phyloP scores from a whole-genome alignment of 2,888 invertebrate genomes.

The Pachliopta kotzebuea region DNA sequence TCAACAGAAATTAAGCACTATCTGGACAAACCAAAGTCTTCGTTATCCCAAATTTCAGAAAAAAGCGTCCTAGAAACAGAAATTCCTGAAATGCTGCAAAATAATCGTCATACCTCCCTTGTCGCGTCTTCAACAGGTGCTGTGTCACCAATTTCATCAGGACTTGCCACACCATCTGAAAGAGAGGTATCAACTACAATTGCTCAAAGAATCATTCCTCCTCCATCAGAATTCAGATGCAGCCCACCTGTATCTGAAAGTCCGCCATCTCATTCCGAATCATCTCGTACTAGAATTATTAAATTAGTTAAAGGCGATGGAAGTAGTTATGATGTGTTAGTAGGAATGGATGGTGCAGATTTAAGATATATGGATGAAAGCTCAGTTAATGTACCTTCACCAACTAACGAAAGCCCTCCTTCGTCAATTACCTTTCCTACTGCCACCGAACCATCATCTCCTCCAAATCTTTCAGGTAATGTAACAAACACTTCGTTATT shows the following conservation, averaged over 20 bases:
- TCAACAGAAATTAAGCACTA: conserved; percentile 60
- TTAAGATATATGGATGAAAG: conserved; percentile 95
- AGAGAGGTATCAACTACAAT: conserved; percentile 73
- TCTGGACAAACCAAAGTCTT: conserved; percentile 61
- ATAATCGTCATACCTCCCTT: conserved; percentile 51
- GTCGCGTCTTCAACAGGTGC: conserved; percentile 58
- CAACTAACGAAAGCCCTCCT: conserved; percentile 88
- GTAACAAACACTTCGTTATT: conserved; percentile 83
- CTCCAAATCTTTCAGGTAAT: conserved; percentile 73
- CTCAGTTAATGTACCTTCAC: conserved; percentile 89
- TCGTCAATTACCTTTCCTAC: conserved; percentile 82
- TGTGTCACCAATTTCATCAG: conserved; percentile 65
- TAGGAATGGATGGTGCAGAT: conserved; percentile 92
- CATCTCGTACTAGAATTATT: conserved; percentile 78
- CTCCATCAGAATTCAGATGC: conserved; percentile 86
- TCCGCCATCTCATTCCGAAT: conserved; percentile 79
- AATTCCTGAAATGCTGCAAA: conserved; percentile 65
- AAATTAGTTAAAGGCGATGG: conserved; percentile 79
- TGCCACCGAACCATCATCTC: conserved; percentile 82
- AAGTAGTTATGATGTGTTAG: conserved; percentile 87
- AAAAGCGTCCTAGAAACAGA: conserved; percentile 83
- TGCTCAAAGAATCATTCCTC: conserved; percentile 86
- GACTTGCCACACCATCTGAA: conserved; percentile 68
- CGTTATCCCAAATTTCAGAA: conserved; percentile 83
- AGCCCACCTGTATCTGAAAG: conserved; percentile 84